These are phyloP conservation scores for Emmelina monodactyla DNA, from an alignment of 2,888 invertebrate genomes.

Conservation along the genomic window DNA sequence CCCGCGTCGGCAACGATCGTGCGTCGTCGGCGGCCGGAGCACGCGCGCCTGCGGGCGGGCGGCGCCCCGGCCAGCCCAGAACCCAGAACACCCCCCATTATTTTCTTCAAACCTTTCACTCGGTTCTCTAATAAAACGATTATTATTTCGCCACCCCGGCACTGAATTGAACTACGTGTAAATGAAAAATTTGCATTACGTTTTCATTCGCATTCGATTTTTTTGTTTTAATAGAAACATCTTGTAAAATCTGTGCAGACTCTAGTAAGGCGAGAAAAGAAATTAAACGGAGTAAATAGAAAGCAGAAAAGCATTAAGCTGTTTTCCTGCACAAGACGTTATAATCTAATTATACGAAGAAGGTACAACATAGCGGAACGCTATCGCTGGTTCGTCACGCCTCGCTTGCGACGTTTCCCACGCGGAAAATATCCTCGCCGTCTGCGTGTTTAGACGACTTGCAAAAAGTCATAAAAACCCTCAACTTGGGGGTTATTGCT, in stretches of 20 bases:
- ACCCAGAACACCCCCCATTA: too few species aligned
- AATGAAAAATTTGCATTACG: too few species aligned
- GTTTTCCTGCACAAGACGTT: conserved; percentile 23
- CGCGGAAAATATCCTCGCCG: conserved; percentile 38
- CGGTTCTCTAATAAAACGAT: too few species aligned
- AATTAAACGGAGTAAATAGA: conserved; percentile 20
- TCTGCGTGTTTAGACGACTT: conserved; percentile 28
- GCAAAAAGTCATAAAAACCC: conserved; percentile 28
- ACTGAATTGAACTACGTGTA: too few species aligned
- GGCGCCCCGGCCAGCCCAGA: conserved; percentile 45
- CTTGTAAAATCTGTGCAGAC: too few species aligned
- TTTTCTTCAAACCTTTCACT: too few species aligned
- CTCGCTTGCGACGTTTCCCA: conserved; percentile 30
- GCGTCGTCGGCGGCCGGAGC: conserved; percentile 51
- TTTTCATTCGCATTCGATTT: too few species aligned
- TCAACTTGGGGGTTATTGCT: conserved; percentile 25
- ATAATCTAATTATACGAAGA: conserved; percentile 37
- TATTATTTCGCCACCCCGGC: too few species aligned
- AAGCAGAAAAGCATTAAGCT: conserved; percentile 18
- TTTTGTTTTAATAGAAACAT: too few species aligned
- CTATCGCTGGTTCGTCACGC: conserved; percentile 39
- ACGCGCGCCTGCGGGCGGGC: conserved; percentile 60
- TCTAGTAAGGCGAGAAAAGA: too few species aligned
- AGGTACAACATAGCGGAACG: conserved; percentile 27
- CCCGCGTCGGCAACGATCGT: conserved; percentile 60